These are phyloP conservation scores for Nomada goodeniana DNA, from an alignment of 2,888 invertebrate species.

Conservation along the genomic window DNA sequence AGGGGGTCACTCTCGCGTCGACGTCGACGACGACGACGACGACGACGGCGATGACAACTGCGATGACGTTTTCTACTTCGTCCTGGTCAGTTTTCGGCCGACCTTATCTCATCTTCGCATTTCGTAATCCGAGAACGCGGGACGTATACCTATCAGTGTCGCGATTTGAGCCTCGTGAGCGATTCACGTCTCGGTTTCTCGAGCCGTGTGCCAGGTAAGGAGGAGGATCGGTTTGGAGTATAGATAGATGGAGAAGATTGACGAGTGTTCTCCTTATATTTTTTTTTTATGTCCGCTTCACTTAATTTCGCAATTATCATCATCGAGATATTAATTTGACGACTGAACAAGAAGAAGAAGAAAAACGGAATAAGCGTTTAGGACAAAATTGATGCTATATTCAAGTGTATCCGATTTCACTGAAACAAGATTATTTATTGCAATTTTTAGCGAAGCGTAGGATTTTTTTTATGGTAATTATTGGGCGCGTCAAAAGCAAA, in stretches of 20 bases:
- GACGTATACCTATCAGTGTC: neutral
- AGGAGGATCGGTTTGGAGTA: neutral
- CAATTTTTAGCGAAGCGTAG: too few species aligned
- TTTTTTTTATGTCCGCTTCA: neutral
- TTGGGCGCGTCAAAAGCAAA: too few species aligned
- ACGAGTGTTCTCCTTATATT: neutral
- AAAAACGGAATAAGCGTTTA: too few species aligned
- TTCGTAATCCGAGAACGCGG: conserved; percentile 4
- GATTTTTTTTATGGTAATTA: too few species aligned
- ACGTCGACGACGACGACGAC: conserved; percentile 5
- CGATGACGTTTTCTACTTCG: neutral
- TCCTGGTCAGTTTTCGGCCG: neutral
- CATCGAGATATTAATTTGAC: too few species aligned
- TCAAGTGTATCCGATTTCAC: too few species aligned
- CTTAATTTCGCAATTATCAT: too few species aligned
- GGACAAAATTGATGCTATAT: too few species aligned
- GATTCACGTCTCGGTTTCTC: neutral
- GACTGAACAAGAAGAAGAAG: too few species aligned
- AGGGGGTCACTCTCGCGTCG: conserved; percentile 4
- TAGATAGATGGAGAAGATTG: conserved; percentile 4
- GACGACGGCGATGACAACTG: neutral
- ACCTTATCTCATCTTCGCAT: neutral
- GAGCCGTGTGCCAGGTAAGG: neutral
- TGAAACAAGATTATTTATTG: too few species aligned
- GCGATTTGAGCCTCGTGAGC: neutral